Conservation (phyloP, 53 echinoderm and acorn worm species). For the Arbacia lixula region DNA sequence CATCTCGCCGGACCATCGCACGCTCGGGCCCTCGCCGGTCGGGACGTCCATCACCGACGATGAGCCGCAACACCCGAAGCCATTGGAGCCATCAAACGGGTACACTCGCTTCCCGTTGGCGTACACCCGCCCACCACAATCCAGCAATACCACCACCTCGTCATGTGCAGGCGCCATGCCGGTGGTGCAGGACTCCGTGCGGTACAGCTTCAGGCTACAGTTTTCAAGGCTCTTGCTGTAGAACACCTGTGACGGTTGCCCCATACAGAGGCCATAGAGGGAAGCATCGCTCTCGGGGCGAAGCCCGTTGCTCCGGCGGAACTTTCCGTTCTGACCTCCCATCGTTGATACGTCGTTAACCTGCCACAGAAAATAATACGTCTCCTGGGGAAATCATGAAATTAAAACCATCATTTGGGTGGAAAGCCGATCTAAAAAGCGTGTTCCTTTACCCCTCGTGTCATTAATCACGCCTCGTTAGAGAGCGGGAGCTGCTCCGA, state of each 20-base stretch:
- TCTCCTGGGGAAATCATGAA: no score
- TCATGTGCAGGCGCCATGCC: slow-evolving; percentile 52
- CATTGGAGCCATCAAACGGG: slow-evolving; percentile 73
- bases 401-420: no score
- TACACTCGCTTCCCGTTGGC: slow-evolving; percentile 94
- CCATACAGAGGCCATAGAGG: slow-evolving; percentile 72
- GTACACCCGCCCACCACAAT: slow-evolving; percentile 95
- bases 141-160: slow-evolving; percentile 89
- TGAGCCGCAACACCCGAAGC: slow-evolving; percentile 9
- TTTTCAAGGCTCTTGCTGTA: slow-evolving; percentile 94
- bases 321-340: slow-evolving; percentile 70
- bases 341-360: slow-evolving; percentile 26
- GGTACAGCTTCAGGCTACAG: slow-evolving; percentile 93
- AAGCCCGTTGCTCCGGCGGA: slow-evolving; percentile 55
- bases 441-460: no score
- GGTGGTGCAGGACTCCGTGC: slow-evolving; percentile 64
- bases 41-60: slow-evolving; percentile 63
- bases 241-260: slow-evolving; percentile 89
- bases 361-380: no score
- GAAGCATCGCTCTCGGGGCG: slow-evolving; percentile 58
- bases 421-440: no score
- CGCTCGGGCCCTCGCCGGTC: slow-evolving; percentile 58
- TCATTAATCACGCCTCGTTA: slow-evolving; percentile 19
- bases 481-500: background rate
- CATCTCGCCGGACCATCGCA: slow-evolving; percentile 49